Base-by-base conservation (phyloP, 2,113 vertebrate genomes). In the Sciurus niger region DNA sequence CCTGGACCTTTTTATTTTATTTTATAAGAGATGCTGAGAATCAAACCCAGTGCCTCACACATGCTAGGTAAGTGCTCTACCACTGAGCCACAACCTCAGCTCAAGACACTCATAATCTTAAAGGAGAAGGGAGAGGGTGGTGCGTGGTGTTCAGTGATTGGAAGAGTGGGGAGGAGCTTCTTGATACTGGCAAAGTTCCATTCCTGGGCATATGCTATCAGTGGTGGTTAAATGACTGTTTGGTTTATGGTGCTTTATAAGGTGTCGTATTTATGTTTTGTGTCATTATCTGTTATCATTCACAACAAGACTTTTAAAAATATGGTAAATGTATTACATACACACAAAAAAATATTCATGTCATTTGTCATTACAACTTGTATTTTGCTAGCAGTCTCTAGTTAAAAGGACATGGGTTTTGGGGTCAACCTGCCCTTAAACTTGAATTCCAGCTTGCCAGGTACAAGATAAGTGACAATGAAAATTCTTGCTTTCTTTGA, bases 401-500 rank as follows among this genome's bases (percentile, higher is more conserved):
- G 9, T 58, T 67, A 77, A 82, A 77, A 76, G 22, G 22, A 40
- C 0, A 5, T 37, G 16, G 24, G 17, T 9, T 37, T 76, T 73
- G 28, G 34, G 70, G 9, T 34, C 58, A 53, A 20, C 70, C 34
- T 6, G 58, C 0, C 43, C 34, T 76, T 79, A n/a, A 53, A 63
- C 53, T 79, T 78, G 18, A 93, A 84, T 76, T 48, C 65, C 6
- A 43, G n/a, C 14, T 24, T 70, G 77, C 24, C 6, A 43, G 34
- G 53, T 48, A 77, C 7, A 76, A 55, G 34, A 8, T 34, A 34
- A 67, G 46, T 34, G 18, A 68, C 46, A 53, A 2, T 93, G 51
- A 74, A 83, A 83, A 87, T 72, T 53, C 28, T 74, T 74, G 84
- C 58, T 79, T 92, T 73, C 53, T 67, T 91, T 77, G 40, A 90